Evolutionary conservation across 2,888 invertebrate species (phyloP), one percentile per base, ranked within the genome.

Genomic region (Leptopilina myrica): DNA sequence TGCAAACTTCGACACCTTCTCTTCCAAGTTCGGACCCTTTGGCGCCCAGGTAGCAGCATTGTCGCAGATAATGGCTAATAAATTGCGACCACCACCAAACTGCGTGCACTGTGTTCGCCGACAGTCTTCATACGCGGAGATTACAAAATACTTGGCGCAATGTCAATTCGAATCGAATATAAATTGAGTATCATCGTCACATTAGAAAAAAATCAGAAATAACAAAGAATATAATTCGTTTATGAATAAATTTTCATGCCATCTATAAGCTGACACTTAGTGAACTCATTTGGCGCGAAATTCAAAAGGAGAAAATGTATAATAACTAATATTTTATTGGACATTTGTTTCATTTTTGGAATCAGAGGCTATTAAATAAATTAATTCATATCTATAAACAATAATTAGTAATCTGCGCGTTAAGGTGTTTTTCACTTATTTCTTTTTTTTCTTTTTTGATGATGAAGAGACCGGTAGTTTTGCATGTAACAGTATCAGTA

Each of bases 31-130:
- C 56, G 12, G 14, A 43, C 73, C 79, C 79, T 78, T 84, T 87
- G 84, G 83, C 84, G 86, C 86, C 84, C 89, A 90, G 89, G 90
- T 90, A 90, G 90, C 88, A 83, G 89, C 88, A 89, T 90, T 88
- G 89, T 88, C 86, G 87, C 87, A 86, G 89, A 91, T 91, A 91
- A 89, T 90, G 89, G 88, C 87, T 90, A 91, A 91, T 91, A 90
- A 90, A 91, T 91, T 88, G 88, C 87, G 90, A 89, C 90, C 90
- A 90, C 89, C 89, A 87, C 33, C 84, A 86, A 83, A 83, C 82
- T 64, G 93, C 92, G 92, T 93, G 82, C 33, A 33, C 33, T 33
- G 33, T 2, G 33, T 5, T 33, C 33, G 33, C 2, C 33, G 33
- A 33, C 33, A 33, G 5, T 5, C 33, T 33, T 86, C 84, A 85